Conservation (phyloP, 2,113 vertebrate species). For the Benitochromis conjunctus region DNA sequence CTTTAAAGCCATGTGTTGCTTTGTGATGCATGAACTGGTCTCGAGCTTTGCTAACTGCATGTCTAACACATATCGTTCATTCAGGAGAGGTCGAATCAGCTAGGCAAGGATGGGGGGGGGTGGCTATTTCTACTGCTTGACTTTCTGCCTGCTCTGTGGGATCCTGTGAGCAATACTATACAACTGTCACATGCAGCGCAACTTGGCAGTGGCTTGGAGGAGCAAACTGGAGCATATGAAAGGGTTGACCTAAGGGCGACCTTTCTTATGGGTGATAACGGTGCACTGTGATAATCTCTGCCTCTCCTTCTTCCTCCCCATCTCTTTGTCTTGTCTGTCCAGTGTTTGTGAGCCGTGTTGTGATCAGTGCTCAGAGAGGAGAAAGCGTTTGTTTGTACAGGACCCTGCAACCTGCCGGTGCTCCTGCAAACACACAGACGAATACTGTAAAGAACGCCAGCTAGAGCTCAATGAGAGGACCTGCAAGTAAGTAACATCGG, state of each 20-base stretch:
- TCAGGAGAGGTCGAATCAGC: constrained; percentile 9
- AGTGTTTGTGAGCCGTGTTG: constrained; percentile 89
- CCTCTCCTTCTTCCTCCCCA: constrained; percentile 38
- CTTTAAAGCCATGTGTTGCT: background rate
- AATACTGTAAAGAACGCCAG: constrained; percentile 93
- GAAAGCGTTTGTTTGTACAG: constrained; percentile 94
- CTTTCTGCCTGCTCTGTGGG: constrained; percentile 26
- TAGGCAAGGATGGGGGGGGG: background rate
- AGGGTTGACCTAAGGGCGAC: background rate
- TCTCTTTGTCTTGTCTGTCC: constrained; percentile 75
- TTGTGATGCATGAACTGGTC: constrained; percentile 33
- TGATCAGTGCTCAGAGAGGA: constrained; percentile 91
- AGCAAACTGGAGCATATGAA: background rate
- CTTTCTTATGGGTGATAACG: constrained; percentile 1
- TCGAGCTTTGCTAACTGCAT: constrained; percentile 49
- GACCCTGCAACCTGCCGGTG: constrained; percentile 95
- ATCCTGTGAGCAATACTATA: constrained; percentile 26
- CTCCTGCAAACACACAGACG: constrained; percentile 97
- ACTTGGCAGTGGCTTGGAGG: background rate
- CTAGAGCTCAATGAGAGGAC: constrained; percentile 99
- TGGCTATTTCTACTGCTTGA: constrained; percentile 27
- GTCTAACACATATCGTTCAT: constrained; percentile 32
- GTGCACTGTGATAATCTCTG: constrained; percentile 38
- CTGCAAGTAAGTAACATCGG: constrained; percentile 87
- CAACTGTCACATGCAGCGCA: constrained; percentile 22